A percentile compares a stretch with the other conserved stretches of the same genome.
These are phyloP conservation scores for Papilio dardanus DNA, from an alignment of 1,140 invertebrate genomes.

Conservation along the genomic window DNA sequence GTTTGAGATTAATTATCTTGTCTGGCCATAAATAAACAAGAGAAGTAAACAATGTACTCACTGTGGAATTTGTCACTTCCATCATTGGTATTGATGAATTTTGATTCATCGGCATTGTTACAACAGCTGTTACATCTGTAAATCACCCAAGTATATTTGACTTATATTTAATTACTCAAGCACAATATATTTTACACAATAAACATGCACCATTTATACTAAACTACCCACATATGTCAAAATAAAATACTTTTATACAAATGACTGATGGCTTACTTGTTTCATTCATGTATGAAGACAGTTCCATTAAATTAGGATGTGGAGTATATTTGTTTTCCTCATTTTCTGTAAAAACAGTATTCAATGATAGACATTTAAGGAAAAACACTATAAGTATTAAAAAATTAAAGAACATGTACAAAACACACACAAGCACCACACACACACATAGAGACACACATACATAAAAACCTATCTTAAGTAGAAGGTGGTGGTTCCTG, in stretches of 20 bases:
- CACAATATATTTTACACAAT: background rate
- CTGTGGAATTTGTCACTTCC: constrained; percentile 77
- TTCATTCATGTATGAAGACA: constrained; percentile 78
- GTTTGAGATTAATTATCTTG: background rate
- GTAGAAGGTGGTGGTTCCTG: no score
- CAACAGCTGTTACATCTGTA: constrained; percentile 59
- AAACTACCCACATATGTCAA: constrained; percentile 25
- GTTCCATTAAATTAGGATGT: constrained; percentile 75
- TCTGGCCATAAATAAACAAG: background rate
- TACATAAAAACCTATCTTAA: no score
- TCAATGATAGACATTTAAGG: background rate
- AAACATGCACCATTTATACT: background rate
- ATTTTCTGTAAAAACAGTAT: constrained; percentile 59
- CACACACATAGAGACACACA: no score
- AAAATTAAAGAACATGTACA: no score
- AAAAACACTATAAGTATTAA: no score
- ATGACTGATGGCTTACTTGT: constrained; percentile 65
- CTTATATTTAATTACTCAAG: constrained; percentile 1
- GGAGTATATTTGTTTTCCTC: constrained; percentile 71
- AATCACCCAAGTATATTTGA: constrained; percentile 38
- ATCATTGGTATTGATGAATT: constrained; percentile 77
- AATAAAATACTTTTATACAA: constrained; percentile 28
- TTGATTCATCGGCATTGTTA: constrained; percentile 76
- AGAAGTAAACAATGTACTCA: constrained; percentile 54
- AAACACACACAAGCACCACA: no score